Conservation (phyloP, 1,140 invertebrate species). For the Laupala kohalensis region DNA sequence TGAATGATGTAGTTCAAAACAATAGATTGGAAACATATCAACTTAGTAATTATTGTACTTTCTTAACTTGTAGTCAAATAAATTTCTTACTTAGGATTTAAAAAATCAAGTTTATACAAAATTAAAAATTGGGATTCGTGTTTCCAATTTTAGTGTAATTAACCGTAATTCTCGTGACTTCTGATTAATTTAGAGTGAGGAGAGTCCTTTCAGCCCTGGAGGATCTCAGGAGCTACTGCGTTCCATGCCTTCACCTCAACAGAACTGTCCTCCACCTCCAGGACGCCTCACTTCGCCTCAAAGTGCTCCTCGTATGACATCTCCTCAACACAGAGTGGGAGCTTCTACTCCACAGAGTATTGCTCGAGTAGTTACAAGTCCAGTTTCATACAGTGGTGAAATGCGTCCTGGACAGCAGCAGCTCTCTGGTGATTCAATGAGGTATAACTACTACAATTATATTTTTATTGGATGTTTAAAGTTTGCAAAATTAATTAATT, state of each 20-base stretch:
- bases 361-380: slow-evolving; percentile 35
- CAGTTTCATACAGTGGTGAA: slow-evolving; percentile 32
- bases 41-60: too few relatives aligned
- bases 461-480: background rate
- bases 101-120: too few relatives aligned
- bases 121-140: too few relatives aligned
- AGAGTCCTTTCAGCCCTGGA: slow-evolving; percentile 36
- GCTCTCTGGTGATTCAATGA: slow-evolving; percentile 11
- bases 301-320: slow-evolving; percentile 35
- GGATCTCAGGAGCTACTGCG: slow-evolving; percentile 12
- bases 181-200: slow-evolving; percentile 38
- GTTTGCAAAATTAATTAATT: background rate
- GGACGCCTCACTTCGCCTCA: slow-evolving; percentile 19
- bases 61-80: too few relatives aligned
- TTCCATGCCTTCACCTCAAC: slow-evolving; percentile 26
- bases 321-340: slow-evolving; percentile 35
- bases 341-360: slow-evolving; percentile 21
- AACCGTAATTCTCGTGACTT: too few relatives aligned
- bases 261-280: slow-evolving; percentile 22
- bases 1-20: too few relatives aligned
- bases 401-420: slow-evolving; percentile 19
- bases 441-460: background rate
- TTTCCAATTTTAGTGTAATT: too few relatives aligned
- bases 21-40: too few relatives aligned
- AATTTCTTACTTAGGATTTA: too few relatives aligned